Percentiles rank a stretch among this genome's conserved stretches.
Conservation (phyloP, 2,888 invertebrate genomes). For the Drosophila colorata region DNA sequence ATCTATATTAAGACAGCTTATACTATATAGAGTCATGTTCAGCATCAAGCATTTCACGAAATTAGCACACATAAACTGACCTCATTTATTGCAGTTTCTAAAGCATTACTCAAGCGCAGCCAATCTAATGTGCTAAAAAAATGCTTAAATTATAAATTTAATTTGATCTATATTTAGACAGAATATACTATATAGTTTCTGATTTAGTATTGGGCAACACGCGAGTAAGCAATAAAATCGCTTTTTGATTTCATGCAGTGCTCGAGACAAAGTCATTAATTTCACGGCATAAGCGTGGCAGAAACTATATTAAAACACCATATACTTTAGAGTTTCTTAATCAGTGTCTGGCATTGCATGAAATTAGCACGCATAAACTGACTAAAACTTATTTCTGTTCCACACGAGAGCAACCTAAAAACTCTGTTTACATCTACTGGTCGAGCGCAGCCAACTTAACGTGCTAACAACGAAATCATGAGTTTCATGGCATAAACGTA, state of each 20-base stretch:
- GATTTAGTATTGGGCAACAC: not conserved
- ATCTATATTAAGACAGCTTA: too few relatives aligned
- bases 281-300: conserved; percentile 7
- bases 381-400: not conserved
- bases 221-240: not conserved
- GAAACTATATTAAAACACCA: too few relatives aligned
- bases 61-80: not conserved
- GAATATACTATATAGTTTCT: too few relatives aligned
- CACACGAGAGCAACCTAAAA: conserved; percentile 4
- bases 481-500: conserved; percentile 11
- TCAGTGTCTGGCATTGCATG: too few relatives aligned
- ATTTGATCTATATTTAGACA: conserved; percentile 6
- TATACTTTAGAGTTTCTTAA: too few relatives aligned
- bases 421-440: not conserved
- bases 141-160: not conserved
- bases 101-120: too few relatives aligned
- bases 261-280: too few relatives aligned
- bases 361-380: not conserved
- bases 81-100: not conserved
- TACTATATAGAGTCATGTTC: too few relatives aligned
- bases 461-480: conserved; percentile 8
- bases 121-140: not conserved
- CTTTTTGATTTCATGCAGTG: not conserved
- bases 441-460: conserved; percentile 11
- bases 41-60: not conserved